Base-by-base conservation (phyloP, 64 coral and sea anemone species). In the Pachyseris speciosa region DNA sequence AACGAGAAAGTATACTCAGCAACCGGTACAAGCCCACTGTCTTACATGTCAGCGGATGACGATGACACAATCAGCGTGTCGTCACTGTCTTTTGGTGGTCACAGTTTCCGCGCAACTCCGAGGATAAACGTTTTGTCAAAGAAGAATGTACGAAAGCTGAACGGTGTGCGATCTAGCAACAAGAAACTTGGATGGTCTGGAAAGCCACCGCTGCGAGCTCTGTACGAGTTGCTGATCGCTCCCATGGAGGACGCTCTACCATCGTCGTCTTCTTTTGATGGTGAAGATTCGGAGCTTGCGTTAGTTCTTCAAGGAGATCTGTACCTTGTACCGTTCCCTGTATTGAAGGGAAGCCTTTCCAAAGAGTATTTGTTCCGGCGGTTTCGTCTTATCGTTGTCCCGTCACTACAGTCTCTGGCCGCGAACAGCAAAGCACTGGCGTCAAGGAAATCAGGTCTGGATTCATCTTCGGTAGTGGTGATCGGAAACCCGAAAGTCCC, bases 271-370 rank as follows among this genome's bases (percentile, higher is more conserved):
- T 91, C 90, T 31, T 95, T 93, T 58, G 97, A 99, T 37, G 64
- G 88, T 25, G 94, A 95, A 43, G 87, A 91, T 34, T 95, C 84
- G 12, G 94, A 95, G 24, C 81, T 99, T 22, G 94, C 95, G 20
- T 83, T 99, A 13, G 97, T 99, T 27, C 88, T 95, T 17, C 93
- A 99, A 69, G 97, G 97, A 19, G 97, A 99, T 53, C 80, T 99
- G 37, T 95, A 93, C 53, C 94, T 99, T 24, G 94, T 99, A 2
- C 97, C 97, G 2, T 99, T 99, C 43, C 55, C 97, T 27, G 90
- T 99, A 8, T 75, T 99, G 13, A 91, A 94, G 40, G 94, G 97
- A 64, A 85, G 86, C 44, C 51, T 87, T 52, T 95, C 94, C 1
- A 99, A 99, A 25, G 97, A 99, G 30, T 92, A 88, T 57, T 37